These are phyloP conservation scores for Drosophila subsilvestris DNA, from an alignment of 2,888 invertebrate genomes.

Conservation along the genomic window DNA sequence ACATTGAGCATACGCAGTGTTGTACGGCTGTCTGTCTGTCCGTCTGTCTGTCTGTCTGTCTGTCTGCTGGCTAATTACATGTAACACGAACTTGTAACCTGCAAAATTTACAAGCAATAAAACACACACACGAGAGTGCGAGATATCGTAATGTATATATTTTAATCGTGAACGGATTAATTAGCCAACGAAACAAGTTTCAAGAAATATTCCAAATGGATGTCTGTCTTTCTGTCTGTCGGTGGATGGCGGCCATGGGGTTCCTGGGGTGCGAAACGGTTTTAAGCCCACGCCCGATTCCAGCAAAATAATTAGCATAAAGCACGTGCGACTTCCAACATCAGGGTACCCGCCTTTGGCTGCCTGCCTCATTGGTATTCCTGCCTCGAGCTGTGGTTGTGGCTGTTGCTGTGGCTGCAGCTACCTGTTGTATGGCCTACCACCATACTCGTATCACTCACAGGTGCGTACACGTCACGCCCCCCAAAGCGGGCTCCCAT, in stretches of 20 bases:
- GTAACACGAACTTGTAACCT: conserved; percentile 41
- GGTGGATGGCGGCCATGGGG: conserved; percentile 1
- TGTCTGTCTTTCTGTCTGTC: conserved; percentile 57
- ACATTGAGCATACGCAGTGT: conserved; percentile 75
- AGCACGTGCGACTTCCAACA: conserved; percentile 69
- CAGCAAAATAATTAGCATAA: conserved; percentile 74
- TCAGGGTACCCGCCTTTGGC: conserved; percentile 31
- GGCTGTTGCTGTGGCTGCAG: conserved; percentile 32
- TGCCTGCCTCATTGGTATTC: conserved; percentile 71
- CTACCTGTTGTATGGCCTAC: conserved; percentile 63
- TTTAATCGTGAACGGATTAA: conserved; percentile 52
- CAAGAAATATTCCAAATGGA: conserved; percentile 38
- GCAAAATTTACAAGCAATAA: conserved; percentile 50
- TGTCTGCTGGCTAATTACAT: conserved; percentile 58
- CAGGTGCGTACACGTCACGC: conserved; percentile 70
- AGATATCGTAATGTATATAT: conserved; percentile 44
- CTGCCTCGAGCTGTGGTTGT: conserved; percentile 16
- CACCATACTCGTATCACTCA: conserved; percentile 38
- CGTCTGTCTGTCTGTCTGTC: conserved; percentile 21
- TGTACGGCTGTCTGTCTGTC: conserved; percentile 26
- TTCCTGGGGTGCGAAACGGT: conserved; percentile 12
- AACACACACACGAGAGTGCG: conserved; percentile 30
- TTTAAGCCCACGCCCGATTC: conserved; percentile 67
- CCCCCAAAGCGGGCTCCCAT: conserved; percentile 34
- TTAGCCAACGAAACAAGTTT: conserved; percentile 48